Evolutionary conservation across 2,113 vertebrate species (phyloP), one percentile per base, ranked within the genome.

Genomic region (Ornithorhynchus anatinus): DNA sequence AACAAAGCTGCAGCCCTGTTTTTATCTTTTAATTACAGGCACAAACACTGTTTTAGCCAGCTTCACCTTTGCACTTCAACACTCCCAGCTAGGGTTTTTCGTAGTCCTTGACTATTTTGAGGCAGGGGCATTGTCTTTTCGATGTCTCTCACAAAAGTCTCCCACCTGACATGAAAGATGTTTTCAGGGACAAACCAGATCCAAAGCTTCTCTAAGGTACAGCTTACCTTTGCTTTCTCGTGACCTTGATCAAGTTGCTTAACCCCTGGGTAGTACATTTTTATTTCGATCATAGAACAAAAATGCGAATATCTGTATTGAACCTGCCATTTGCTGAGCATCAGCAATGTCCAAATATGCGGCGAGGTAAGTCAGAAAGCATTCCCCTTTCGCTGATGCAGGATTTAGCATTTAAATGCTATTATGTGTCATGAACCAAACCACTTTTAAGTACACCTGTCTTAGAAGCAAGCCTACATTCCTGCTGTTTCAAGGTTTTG

Each of bases 11-110:
- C 42, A 4, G 56, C 43, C 61, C 69, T 63, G 71, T 50, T 72
- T 77, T 75, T 69, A 63, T 32, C 72, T 67, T 70, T 52, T 10
- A 12, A 48, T 58, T 77, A 32, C 32, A 57, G 56, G 62, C 22
- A 17, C 29, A 23, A 10, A 7, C 48, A 33, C 47, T 68, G n/a
- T 59, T 37, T 5, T 42, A 51, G 64, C 35, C 37, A 29, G 16
- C 25, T 20, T 37, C 12, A 3, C 37, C 16, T 27, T 23, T 54
- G 32, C 50, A 7, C 35, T 45, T 65, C 22, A 32, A 36, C 12
- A 14, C 38, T 57, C 8, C 13, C 27, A 11, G 42, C 69, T 12
- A 23, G 67, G 51, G 58, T 59, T 43, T 17, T 33, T 25, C 11
- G 15, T 43, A 54, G 33, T 10, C 17, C 48, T 8, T 14, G 50